phyloP scores from a whole-genome alignment of 2,113 vertebrate species.

The Clupea harengus region DNA sequence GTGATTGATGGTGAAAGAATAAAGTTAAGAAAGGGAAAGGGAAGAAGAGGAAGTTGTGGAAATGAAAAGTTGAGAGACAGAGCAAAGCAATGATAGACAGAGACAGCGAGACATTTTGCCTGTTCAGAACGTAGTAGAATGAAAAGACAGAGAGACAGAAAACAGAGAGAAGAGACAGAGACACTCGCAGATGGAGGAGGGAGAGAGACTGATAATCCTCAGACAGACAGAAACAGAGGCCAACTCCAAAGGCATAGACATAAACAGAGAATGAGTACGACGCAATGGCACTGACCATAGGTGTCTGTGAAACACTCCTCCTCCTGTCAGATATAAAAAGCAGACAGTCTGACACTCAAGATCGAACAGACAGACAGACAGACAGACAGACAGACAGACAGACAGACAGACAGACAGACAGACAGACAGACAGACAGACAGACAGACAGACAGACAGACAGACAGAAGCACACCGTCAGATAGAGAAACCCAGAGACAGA shows the following conservation, averaged over 20 bases:
- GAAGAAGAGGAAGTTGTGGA: not conserved
- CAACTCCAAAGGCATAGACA: too few species aligned
- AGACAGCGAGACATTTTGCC: not conserved
- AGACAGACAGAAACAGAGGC: not conserved
- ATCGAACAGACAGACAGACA: too few species aligned
- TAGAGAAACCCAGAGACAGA: not conserved
- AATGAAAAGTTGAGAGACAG: not conserved
- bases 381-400: not conserved
- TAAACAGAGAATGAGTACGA: too few species aligned
- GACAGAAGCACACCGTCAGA: not conserved
- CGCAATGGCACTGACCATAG: too few species aligned
- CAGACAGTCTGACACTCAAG: too few species aligned
- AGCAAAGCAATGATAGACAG: not conserved
- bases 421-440: too few species aligned
- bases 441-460: not conserved
- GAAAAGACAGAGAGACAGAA: not conserved
- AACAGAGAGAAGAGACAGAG: not conserved
- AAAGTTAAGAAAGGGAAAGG: constrained; percentile 19
- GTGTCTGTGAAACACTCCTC: too few species aligned
- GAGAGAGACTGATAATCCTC: too few species aligned
- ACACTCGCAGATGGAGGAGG: not conserved
- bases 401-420: not conserved
- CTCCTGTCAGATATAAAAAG: too few species aligned
- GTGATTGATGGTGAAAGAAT: not conserved
- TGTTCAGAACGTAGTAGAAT: not conserved